Conservation (phyloP, 1,140 invertebrate genomes). For the Holotrichia oblita region DNA sequence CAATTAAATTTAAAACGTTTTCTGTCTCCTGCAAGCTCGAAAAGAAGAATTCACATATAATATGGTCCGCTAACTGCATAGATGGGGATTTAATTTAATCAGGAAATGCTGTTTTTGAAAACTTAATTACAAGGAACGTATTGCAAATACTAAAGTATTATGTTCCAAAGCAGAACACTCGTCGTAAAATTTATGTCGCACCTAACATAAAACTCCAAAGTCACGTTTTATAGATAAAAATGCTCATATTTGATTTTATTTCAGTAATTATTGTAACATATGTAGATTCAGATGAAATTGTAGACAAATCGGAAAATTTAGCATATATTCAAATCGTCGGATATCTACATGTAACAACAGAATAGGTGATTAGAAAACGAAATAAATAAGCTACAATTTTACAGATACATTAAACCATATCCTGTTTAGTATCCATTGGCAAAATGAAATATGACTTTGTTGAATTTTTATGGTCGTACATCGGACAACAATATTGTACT, state of each 20-base stretch:
- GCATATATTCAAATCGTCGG: too few species aligned
- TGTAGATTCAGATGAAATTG: too few species aligned
- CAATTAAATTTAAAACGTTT: conserved; percentile 18
- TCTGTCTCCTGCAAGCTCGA: not conserved
- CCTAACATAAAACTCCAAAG: not conserved
- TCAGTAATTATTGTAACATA: not conserved
- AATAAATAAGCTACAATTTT: too few species aligned
- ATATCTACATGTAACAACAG: too few species aligned
- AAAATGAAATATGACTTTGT: too few species aligned
- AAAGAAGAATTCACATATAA: not conserved
- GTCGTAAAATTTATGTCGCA: not conserved
- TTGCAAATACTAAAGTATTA: not conserved
- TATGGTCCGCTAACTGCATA: not conserved
- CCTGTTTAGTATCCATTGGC: too few species aligned
- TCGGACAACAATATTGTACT: too few species aligned
- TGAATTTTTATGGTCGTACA: too few species aligned
- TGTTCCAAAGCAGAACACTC: not conserved
- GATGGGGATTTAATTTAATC: conserved; percentile 4
- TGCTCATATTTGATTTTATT: not conserved
- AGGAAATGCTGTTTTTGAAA: conserved; percentile 17
- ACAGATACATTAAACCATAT: too few species aligned
- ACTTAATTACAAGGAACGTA: not conserved
- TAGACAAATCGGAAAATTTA: too few species aligned
- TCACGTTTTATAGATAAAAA: not conserved
- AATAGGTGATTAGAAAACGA: too few species aligned